Evolutionary conservation across 1,140 invertebrate genomes (phyloP).

Genomic region (Diachasma alloeum): DNA sequence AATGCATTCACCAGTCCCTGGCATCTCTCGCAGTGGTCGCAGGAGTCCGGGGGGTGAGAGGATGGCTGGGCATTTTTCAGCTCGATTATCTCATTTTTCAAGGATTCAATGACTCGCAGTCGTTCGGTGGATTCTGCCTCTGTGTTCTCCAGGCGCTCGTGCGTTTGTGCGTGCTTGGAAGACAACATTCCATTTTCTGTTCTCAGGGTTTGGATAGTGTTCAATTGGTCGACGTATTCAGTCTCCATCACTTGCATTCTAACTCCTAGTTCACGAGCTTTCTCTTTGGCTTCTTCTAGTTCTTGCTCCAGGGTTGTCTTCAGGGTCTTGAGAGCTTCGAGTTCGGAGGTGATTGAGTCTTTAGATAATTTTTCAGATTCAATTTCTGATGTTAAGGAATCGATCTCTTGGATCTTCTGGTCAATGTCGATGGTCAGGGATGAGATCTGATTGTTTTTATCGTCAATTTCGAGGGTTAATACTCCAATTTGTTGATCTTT

Average conservation of each 20-base stretch:
- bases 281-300: conserved; percentile 50
- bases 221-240: conserved; percentile 57
- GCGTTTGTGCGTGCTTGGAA: conserved; percentile 55
- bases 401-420: background rate
- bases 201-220: conserved; percentile 50
- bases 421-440: background rate
- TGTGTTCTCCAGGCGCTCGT: conserved; percentile 54
- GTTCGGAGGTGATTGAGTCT: background rate
- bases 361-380: background rate
- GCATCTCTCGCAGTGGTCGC: conserved; percentile 50
- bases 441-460: background rate
- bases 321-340: conserved; percentile 40
- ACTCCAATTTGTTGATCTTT: background rate
- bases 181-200: conserved; percentile 53
- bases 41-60: conserved; percentile 30
- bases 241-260: conserved; percentile 61
- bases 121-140: conserved; percentile 56
- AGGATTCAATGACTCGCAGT: conserved; percentile 40
- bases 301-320: conserved; percentile 40
- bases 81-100: conserved; percentile 41
- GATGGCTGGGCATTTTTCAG: background rate
- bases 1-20: conserved; percentile 47
- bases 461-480: background rate
- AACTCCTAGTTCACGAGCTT: conserved; percentile 54
- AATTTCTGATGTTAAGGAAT: background rate